phyloP scores from a whole-genome alignment of 2,888 invertebrate species.

The Corythucha ciliata region DNA sequence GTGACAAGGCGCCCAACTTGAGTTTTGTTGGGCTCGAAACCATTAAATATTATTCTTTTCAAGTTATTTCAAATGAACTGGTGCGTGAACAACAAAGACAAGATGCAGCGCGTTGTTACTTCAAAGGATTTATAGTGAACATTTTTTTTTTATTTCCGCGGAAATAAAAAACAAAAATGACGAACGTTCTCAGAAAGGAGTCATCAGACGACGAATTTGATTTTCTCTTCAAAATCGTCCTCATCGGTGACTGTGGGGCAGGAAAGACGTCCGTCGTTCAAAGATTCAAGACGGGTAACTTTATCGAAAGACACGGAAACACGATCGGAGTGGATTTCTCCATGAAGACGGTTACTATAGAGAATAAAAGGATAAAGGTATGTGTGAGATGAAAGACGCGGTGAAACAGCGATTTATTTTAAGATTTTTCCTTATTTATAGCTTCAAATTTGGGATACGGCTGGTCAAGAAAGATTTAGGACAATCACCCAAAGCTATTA shows the following conservation, averaged over 20 bases:
- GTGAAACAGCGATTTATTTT: background rate
- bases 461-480: constrained; percentile 54
- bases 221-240: constrained; percentile 88
- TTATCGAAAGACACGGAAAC: constrained; percentile 88
- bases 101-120: too few species aligned
- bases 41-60: too few species aligned
- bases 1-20: too few species aligned
- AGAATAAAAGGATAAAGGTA: constrained; percentile 92
- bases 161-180: too few species aligned
- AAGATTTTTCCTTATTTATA: constrained; percentile 42
- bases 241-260: constrained; percentile 84
- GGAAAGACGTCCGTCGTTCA: constrained; percentile 94
- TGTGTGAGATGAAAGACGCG: constrained; percentile 26
- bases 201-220: constrained; percentile 75
- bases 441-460: constrained; percentile 85
- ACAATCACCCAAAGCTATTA: constrained; percentile 97
- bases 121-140: too few species aligned
- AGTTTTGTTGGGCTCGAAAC: too few species aligned
- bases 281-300: constrained; percentile 90
- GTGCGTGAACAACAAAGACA: too few species aligned
- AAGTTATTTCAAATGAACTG: too few species aligned
- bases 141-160: too few species aligned
- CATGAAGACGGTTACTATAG: constrained; percentile 91
- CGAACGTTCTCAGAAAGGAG: constrained; percentile 37
- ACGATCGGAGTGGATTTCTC: constrained; percentile 98